Evolutionary conservation across 1,140 invertebrate genomes (phyloP).

Genomic region (Megalonaias nervosa): DNA sequence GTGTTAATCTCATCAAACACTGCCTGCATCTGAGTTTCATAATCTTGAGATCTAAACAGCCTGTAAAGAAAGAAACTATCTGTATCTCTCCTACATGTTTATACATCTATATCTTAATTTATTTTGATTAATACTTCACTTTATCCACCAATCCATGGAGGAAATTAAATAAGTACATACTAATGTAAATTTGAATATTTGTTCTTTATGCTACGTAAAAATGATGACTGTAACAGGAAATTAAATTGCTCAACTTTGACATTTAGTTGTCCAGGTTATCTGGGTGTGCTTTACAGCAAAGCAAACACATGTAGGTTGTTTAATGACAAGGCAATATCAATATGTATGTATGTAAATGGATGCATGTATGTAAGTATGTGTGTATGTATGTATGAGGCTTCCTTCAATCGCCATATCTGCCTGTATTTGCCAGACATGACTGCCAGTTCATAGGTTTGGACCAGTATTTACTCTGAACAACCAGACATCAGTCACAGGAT

Average conservation of each 20-base stretch:
- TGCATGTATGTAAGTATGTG: too few relatives aligned
- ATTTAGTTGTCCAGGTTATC: background rate
- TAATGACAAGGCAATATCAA: too few relatives aligned
- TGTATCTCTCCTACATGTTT: background rate
- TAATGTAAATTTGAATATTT: background rate
- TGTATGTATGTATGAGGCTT: too few relatives aligned
- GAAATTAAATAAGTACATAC: background rate
- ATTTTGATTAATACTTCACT: too few relatives aligned
- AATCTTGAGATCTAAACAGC: conserved; percentile 35
- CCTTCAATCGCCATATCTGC: too few relatives aligned
- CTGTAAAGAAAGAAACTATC: conserved; percentile 39
- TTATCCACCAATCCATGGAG: too few relatives aligned
- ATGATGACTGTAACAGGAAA: background rate
- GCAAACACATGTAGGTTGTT: too few relatives aligned
- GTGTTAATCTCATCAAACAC: conserved; percentile 64
- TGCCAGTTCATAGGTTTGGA: too few relatives aligned
- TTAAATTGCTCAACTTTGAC: background rate
- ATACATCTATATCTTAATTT: background rate
- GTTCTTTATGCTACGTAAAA: background rate
- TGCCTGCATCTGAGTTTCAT: conserved; percentile 59
- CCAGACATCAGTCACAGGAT: too few relatives aligned
- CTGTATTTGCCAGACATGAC: too few relatives aligned
- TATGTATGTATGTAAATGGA: too few relatives aligned
- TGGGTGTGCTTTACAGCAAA: background rate
- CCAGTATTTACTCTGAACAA: too few relatives aligned